phyloP scores from a whole-genome alignment of 2,888 invertebrate genomes.

The Caradrina clavipalpis region DNA sequence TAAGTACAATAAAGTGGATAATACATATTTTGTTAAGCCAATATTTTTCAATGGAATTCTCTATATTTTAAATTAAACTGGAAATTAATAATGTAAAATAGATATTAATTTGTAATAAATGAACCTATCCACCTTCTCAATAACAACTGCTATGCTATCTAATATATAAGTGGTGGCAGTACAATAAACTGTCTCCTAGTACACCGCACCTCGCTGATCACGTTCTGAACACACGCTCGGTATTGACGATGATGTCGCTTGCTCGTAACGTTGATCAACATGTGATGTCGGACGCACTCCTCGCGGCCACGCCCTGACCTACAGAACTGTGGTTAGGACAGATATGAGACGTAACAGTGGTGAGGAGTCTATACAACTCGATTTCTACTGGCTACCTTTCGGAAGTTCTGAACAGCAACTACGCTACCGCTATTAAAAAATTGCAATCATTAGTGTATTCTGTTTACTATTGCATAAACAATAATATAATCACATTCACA shows the following conservation, averaged over 20 bases:
- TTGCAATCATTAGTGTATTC: no score
- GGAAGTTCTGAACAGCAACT: no score
- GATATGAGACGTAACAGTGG: background rate
- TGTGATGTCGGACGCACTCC: constrained; percentile 2
- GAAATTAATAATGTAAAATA: no score
- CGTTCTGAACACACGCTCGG: background rate
- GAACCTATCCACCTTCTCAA: no score
- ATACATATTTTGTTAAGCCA: background rate
- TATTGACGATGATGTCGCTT: constrained; percentile 15
- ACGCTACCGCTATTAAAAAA: no score
- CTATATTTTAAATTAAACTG: no score
- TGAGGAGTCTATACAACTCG: no score
- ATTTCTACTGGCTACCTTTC: no score
- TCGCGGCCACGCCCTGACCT: background rate
- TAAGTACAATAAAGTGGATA: background rate
- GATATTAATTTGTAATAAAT: background rate
- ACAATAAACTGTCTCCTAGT: constrained; percentile 2
- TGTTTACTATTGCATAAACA: no score
- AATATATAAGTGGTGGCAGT: no score
- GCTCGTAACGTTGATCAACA: constrained; percentile 36
- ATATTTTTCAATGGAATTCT: background rate
- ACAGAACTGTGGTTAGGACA: background rate
- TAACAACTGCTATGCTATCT: no score
- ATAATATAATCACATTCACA: no score
- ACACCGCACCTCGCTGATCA: background rate